Evolutionary conservation across 1,140 invertebrate species (phyloP).

Genomic region (Drosophila ironensis): DNA sequence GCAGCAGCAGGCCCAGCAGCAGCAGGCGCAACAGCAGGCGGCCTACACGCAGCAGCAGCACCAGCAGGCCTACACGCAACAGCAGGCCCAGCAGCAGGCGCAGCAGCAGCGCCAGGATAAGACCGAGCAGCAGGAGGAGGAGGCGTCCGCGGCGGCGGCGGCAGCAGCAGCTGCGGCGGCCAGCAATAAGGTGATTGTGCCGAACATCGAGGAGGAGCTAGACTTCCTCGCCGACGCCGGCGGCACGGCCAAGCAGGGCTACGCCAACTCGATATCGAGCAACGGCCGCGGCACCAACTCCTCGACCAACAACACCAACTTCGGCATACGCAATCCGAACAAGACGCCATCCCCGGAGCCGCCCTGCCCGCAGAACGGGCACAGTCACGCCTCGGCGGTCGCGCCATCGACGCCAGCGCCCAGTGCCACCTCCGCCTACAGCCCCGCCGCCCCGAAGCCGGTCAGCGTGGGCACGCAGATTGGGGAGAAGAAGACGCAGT

Average conservation of each 20-base stretch:
- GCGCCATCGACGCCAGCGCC: slow-evolving; percentile 2
- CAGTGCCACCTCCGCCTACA: slow-evolving; percentile 16
- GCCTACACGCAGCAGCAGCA: slow-evolving; percentile 75
- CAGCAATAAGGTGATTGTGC: slow-evolving; percentile 90
- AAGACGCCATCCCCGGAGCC: slow-evolving; percentile 71
- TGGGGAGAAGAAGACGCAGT: slow-evolving; percentile 86
- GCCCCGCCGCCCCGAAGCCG: slow-evolving; percentile 82
- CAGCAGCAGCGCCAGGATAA: slow-evolving; percentile 72
- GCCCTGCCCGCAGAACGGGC: slow-evolving; percentile 60
- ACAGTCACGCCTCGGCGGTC: slow-evolving; percentile 14
- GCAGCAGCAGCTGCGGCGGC: slow-evolving; percentile 85
- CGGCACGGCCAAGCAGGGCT: slow-evolving; percentile 81
- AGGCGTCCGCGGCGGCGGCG: slow-evolving; percentile 83
- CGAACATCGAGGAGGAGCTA: slow-evolving; percentile 92
- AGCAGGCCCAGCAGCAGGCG: slow-evolving; percentile 81
- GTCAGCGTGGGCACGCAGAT: slow-evolving; percentile 84
- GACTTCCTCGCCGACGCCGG: slow-evolving; percentile 87
- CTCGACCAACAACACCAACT: slow-evolving; percentile 74
- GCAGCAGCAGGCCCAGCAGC: slow-evolving; percentile 78
- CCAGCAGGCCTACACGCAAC: slow-evolving; percentile 70
- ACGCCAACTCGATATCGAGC: slow-evolving; percentile 82
- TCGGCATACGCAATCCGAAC: slow-evolving; percentile 77
- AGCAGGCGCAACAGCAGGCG: slow-evolving; percentile 73
- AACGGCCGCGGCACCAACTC: slow-evolving; percentile 68
- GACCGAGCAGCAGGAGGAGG: slow-evolving; percentile 84